These are phyloP conservation scores for Hydropsyche betteni DNA, from an alignment of 2,888 invertebrate genomes.

Conservation along the genomic window DNA sequence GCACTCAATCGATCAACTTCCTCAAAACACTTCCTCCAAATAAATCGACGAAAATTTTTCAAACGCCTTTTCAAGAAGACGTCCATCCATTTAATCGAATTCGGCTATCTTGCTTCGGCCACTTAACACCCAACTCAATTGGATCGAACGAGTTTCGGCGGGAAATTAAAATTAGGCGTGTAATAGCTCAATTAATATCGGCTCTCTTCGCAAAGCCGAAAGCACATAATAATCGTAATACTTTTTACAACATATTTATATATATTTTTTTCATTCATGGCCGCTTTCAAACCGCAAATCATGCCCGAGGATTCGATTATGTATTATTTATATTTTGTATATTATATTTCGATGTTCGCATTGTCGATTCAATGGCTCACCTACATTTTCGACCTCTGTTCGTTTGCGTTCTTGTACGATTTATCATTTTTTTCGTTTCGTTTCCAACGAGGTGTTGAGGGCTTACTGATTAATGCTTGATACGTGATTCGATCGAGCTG, in stretches of 20 bases:
- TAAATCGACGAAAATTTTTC: too few species aligned
- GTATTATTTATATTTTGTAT: neutral
- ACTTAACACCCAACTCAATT: constrained; percentile 11
- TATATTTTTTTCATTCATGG: too few species aligned
- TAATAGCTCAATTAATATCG: constrained; percentile 29
- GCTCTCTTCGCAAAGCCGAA: too few species aligned
- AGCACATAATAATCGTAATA: too few species aligned
- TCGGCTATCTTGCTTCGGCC: neutral
- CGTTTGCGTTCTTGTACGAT: neutral
- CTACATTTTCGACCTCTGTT: constrained; percentile 6
- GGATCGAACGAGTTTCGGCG: neutral
- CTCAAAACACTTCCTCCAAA: too few species aligned
- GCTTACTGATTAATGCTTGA: neutral
- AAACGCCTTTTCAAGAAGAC: too few species aligned
- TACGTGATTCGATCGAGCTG: constrained; percentile 7
- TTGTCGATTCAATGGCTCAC: too few species aligned
- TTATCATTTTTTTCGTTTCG: constrained; percentile 13
- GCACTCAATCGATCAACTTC: too few species aligned
- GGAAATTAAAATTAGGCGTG: constrained; percentile 22
- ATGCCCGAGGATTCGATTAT: constrained; percentile 32
- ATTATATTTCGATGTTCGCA: too few species aligned
- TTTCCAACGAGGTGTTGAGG: neutral
- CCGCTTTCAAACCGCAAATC: constrained; percentile 8
- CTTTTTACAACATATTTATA: too few species aligned
- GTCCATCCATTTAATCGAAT: too few species aligned